Base-by-base conservation (phyloP, 1,140 invertebrate species). In the Yoshiicerus persimilis region DNA sequence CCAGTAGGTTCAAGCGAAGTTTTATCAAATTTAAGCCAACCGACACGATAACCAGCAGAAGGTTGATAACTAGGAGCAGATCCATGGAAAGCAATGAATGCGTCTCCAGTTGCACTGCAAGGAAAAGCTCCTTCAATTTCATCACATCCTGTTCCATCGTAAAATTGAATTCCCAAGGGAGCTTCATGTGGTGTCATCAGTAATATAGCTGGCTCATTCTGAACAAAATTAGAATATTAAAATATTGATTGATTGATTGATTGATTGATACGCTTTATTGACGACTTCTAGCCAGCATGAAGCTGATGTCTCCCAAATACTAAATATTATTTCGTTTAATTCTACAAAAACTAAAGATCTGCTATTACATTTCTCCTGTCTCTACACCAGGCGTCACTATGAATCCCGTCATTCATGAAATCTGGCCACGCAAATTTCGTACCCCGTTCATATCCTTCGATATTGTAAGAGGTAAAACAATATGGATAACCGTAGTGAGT, bases 401-500 rank as follows among this genome's bases (percentile, higher is more conserved):
- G 88, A 16, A 80, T 56, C 1, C 87, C 89, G 34, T 90, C 90
- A 39, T 86, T 62, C 90, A 90, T 89, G 23, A 89, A 88, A 16
- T 20, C 10, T 8, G 90, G 90, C 88, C 89, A 89, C 5, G 90
- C 87, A 32, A 88, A 89, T 39, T 90, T 88, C 6, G 87, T 83
- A 0, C 87, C 86, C 9, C 36, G 9, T 0, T 11, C 20, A 39
- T 87, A 77, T 9, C 86, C 87, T 16, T 13, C 4, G 0, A 90
- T 83, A 8, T 80, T 36, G 77, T 89, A 32, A 11, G 87, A 80
- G 30, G 38, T 84, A 20, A 87, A 90, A 32, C 90, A 90, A 38
- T 89, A 90, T 1, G 90, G 90, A 64, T 90, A 90, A 11, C 90
- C 89, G 85, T 90, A 89, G 39, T 87, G 66, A 10, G 87, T 84